phyloP scores from a whole-genome alignment of 2,888 invertebrate genomes.

The Cordylochernes scorpioides region DNA sequence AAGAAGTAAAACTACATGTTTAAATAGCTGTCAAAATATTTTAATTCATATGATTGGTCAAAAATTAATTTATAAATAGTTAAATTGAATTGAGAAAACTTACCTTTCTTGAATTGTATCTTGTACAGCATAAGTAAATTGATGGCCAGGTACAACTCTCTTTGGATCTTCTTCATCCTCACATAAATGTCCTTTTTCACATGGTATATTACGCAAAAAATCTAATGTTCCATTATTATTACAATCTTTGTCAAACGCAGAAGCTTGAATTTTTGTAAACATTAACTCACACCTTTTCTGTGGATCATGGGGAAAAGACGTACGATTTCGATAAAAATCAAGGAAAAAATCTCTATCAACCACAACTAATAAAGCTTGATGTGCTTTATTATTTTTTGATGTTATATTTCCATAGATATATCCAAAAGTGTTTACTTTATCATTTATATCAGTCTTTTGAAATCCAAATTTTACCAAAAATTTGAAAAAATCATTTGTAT shows the following conservation, averaged over 20 bases:
- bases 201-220: conserved; percentile 59
- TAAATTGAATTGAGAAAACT: too few relatives aligned
- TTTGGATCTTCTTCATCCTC: conserved; percentile 55
- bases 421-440: conserved; percentile 58
- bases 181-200: conserved; percentile 44
- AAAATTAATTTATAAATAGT: too few relatives aligned
- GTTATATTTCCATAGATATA: conserved; percentile 90
- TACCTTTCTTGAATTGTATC: conserved; percentile 69
- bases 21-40: too few relatives aligned
- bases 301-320: conserved; percentile 28
- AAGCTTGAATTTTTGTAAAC: conserved; percentile 52
- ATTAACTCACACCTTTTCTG: conserved; percentile 51
- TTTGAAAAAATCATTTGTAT: conserved; percentile 7
- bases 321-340: conserved; percentile 59
- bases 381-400: conserved; percentile 1
- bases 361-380: conserved; percentile 43
- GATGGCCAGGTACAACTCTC: conserved; percentile 59
- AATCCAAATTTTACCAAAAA: conserved; percentile 68
- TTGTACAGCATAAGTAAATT: conserved; percentile 78
- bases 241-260: conserved; percentile 60
- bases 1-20: too few relatives aligned
- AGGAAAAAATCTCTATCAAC: conserved; percentile 63
- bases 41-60: too few relatives aligned
- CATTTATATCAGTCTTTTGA: conserved; percentile 71
- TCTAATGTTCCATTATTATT: conserved; percentile 45